Base-by-base conservation (phyloP, 2,113 vertebrate species). In the Taurulus bubalis region DNA sequence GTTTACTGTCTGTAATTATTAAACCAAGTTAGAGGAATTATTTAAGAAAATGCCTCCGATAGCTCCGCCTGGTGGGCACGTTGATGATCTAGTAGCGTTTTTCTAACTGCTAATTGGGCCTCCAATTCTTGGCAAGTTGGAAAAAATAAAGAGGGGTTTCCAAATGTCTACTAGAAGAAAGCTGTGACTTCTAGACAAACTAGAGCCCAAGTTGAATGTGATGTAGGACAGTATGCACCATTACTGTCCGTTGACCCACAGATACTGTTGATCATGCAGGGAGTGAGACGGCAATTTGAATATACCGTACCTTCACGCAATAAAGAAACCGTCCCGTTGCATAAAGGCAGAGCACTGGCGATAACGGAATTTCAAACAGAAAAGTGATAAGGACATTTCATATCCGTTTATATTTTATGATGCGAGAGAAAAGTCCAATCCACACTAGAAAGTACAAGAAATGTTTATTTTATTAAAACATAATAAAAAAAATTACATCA, bases 391-490 rank as follows among this genome's bases (percentile, higher is more conserved):
- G 6, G 7, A 51, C 22, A 32, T 34, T 34, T 34, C 34, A 6
- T 34, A 34, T 34, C 6, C 4, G 34, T 22, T n/a, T 3, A 8
- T 34, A 49, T 49, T 53, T 53, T n/a, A 2, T 11, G 40, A 30
- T 20, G 6, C 24, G 14, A 36, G 16, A 49, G 18, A 58, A 53
- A 68, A 53, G 14, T 73, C 49, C 8, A 53, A 8, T 59, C 55
- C 9, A 58, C 66, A 47, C 5, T 14, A 36, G 1, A 30, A 71
- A 38, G n/a, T 68, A 22, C 68, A 16, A 60, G 14, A 89, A 83
- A 82, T 56, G 14, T 78, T 84, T 1, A 62, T 82, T 91, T 92
- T 88, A 88, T 87, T 87, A 67, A 79, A 90, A 87, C 22, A 20
- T n/a, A 26, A 28, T 20, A 58, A 62, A 77, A 85, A 77, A 84